These are phyloP conservation scores for Zelleria hepariella DNA, from an alignment of 2,888 invertebrate species.

Conservation along the genomic window DNA sequence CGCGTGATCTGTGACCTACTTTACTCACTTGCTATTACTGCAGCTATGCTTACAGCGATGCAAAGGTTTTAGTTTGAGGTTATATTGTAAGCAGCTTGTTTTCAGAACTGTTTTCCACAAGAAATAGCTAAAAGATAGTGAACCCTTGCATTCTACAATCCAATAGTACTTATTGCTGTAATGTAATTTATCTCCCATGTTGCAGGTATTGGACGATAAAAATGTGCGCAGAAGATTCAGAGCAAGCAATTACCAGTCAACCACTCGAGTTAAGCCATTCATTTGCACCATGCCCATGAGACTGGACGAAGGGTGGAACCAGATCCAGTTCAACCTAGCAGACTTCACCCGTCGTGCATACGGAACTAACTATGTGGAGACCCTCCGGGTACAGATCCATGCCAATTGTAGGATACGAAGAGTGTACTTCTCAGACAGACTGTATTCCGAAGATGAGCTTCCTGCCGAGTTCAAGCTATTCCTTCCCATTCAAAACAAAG, in stretches of 20 bases:
- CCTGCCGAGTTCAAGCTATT: slow-evolving; percentile 97
- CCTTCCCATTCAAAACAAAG: slow-evolving; percentile 89
- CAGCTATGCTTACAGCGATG: not conserved
- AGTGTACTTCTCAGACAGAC: slow-evolving; percentile 90
- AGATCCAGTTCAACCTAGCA: slow-evolving; percentile 94
- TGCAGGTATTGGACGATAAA: slow-evolving; percentile 93
- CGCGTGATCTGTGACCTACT: not conserved
- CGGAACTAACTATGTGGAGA: slow-evolving; percentile 96
- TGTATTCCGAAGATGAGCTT: slow-evolving; percentile 95
- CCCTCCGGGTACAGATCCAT: slow-evolving; percentile 91
- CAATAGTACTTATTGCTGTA: not conserved
- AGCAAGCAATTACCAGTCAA: slow-evolving; percentile 96
- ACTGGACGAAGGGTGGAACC: slow-evolving; percentile 95
- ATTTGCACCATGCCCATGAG: slow-evolving; percentile 98
- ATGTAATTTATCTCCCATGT: slow-evolving; percentile 12
- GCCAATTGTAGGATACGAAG: slow-evolving; percentile 95
- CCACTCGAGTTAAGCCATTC: slow-evolving; percentile 95
- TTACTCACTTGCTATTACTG: not conserved
- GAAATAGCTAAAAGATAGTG: too few species aligned
- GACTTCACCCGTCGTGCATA: slow-evolving; percentile 95
- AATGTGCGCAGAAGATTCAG: slow-evolving; percentile 89
- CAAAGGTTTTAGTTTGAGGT: slow-evolving; percentile 5
- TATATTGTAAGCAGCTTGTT: slow-evolving; percentile 1
- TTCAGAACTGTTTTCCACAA: too few species aligned
- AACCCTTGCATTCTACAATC: too few species aligned